These are phyloP conservation scores for Plecotus auritus DNA, from an alignment of 2,113 vertebrate species.

Conservation along the genomic window DNA sequence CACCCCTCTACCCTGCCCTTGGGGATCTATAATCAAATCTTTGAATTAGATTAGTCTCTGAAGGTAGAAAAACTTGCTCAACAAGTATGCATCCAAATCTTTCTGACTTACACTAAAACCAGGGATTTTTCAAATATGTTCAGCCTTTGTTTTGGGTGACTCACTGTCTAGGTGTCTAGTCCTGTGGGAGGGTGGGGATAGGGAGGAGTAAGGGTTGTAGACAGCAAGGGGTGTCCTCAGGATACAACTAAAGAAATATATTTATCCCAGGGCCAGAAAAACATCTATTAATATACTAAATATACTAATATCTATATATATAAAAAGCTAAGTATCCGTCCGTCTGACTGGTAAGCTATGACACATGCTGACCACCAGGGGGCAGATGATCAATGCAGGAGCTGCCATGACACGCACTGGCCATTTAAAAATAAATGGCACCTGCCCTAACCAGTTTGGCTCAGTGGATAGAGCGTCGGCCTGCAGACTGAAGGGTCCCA, in stretches of 20 bases:
- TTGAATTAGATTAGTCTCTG: neutral
- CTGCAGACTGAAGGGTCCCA: too few species aligned
- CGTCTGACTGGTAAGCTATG: too few species aligned
- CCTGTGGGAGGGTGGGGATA: neutral
- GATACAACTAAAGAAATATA: neutral
- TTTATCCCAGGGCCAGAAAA: neutral
- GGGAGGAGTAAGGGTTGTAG: neutral
- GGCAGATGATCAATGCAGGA: too few species aligned
- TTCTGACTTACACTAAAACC: constrained; percentile 35
- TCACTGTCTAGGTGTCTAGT: constrained; percentile 42
- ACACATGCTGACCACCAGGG: too few species aligned
- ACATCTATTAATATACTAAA: neutral
- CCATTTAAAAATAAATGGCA: too few species aligned
- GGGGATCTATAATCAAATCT: neutral
- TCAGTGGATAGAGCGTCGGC: too few species aligned
- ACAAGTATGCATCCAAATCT: constrained; percentile 4
- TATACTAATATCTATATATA: neutral
- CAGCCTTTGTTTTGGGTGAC: constrained; percentile 36
- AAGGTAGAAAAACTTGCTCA: constrained; percentile 30
- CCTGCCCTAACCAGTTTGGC: too few species aligned
- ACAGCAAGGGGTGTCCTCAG: neutral
- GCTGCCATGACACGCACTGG: too few species aligned
- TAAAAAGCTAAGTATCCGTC: too few species aligned
- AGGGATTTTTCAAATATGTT: constrained; percentile 23
- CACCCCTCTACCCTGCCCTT: neutral